phyloP scores from a whole-genome alignment of 2,797 vertebrate genomes.

The Erpetoichthys calabaricus region DNA sequence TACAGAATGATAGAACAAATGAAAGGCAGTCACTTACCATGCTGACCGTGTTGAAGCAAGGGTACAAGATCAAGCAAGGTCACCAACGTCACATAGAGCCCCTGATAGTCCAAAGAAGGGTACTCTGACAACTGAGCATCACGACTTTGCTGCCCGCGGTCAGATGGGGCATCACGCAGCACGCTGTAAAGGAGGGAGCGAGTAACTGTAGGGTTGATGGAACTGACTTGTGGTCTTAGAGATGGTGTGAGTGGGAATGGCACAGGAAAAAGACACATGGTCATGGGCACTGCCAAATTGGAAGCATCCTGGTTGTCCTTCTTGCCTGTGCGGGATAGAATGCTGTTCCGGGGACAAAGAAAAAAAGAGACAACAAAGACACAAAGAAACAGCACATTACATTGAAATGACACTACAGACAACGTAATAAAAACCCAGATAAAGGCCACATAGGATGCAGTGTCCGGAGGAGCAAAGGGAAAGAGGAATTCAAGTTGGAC shows the following conservation, averaged over 20 bases:
- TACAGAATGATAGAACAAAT: no score
- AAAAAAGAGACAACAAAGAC: slow-evolving; percentile 99
- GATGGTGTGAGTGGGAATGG: slow-evolving; percentile 99
- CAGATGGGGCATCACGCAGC: slow-evolving; percentile 98
- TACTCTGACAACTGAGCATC: slow-evolving; percentile 99
- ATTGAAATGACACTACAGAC: slow-evolving; percentile 99
- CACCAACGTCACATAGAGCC: slow-evolving; percentile 99
- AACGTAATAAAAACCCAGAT: slow-evolving; percentile 99
- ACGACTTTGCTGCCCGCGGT: slow-evolving; percentile 98
- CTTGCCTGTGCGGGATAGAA: slow-evolving; percentile 99
- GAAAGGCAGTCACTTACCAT: slow-evolving; percentile 75
- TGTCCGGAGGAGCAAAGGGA: slow-evolving; percentile 55
- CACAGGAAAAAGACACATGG: slow-evolving; percentile 99
- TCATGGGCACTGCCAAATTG: slow-evolving; percentile 99
- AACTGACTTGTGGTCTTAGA: slow-evolving; percentile 99
- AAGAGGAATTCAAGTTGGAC: slow-evolving; percentile 32
- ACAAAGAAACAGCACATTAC: slow-evolving; percentile 99
- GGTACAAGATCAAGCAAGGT: slow-evolving; percentile 99
- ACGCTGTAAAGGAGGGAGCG: slow-evolving; percentile 99
- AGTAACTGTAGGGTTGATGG: slow-evolving; percentile 99
- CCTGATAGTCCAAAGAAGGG: slow-evolving; percentile 99
- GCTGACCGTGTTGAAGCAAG: slow-evolving; percentile 98
- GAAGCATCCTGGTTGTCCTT: slow-evolving; percentile 99
- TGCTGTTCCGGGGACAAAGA: slow-evolving; percentile 99
- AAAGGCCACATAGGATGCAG: slow-evolving; percentile 99